Evolutionary conservation across 2,888 invertebrate species (phyloP), one percentile per base, ranked within the genome.

Genomic region (Argyra leucocephala): DNA sequence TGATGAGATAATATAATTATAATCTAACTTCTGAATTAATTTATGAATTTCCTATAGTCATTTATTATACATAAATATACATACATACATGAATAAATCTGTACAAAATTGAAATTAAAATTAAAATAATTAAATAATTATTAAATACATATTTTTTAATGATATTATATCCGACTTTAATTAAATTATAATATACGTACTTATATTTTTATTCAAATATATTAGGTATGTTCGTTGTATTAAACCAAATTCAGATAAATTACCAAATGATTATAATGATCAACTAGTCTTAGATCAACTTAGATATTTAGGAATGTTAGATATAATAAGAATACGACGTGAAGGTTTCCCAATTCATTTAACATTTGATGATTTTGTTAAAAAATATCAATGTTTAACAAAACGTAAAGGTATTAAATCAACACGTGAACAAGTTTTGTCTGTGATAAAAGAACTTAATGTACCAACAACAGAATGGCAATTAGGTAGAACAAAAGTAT

Each of bases 321-420:
- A 95, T 78, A 94, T 95, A 70, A 94, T 95, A 72, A 84, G 93
- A 69, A 95, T 95, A 69, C 82, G 94, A 6, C 88, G 91, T 73
- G 93, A 94, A 77, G 94, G 94, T 4, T 95, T 88, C 79, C 94
- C 94, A 0, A 86, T 93, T 70, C 94, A 95, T 75, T 83, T 93
- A 79, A 83, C 86, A 26, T 88, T 90, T 74, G 83, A 85, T 65
- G 88, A 89, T 71, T 94, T 94, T 78, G 82, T 88, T 31, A 80
- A 83, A 66, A 84, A 91, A 64, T 95, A 93, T 78, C 84, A 88
- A 69, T 93, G 93, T 75, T 81, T 93, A 68, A 72, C 76, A 15
- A 73, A 72, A 69, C 72, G 73, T 57, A 78, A 75, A 62, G 68
- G 71, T 36, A 69, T 70, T 31, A 67, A 73, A 66, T 72, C 70